phyloP scores from a whole-genome alignment of 2,113 vertebrate species.

The Heteronetta atricapilla region DNA sequence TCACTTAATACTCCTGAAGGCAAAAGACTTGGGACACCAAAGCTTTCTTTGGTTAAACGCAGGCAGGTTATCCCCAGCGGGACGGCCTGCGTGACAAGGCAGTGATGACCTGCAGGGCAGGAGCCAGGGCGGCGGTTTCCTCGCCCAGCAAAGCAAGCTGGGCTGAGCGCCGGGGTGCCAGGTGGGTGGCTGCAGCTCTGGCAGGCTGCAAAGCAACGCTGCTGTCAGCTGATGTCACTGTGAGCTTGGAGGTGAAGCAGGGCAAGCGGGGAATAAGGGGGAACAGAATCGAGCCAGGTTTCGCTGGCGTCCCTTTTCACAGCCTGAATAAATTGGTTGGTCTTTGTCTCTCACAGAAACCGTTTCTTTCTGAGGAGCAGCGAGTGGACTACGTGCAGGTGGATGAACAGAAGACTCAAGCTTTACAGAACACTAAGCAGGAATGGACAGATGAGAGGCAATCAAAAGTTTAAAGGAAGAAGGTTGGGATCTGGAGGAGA shows the following conservation, averaged over 20 bases:
- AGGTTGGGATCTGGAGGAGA: background rate
- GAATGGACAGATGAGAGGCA: constrained; percentile 95
- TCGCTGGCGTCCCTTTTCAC: background rate
- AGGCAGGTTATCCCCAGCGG: background rate
- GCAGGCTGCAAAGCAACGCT: constrained; percentile 27
- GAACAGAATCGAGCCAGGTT: background rate
- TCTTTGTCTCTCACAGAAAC: constrained; percentile 80
- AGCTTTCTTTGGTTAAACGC: background rate
- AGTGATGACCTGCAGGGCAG: background rate
- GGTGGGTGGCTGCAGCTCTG: constrained; percentile 30
- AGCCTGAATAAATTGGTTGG: background rate
- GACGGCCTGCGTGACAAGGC: background rate
- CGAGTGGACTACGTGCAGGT: constrained; percentile 96
- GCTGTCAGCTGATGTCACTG: constrained; percentile 50
- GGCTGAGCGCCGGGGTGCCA: constrained; percentile 21
- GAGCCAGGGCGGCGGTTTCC: background rate
- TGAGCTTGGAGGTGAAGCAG: constrained; percentile 31
- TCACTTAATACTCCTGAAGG: background rate
- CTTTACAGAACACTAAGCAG: constrained; percentile 93
- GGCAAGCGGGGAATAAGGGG: background rate
- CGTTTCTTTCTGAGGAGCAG: constrained; percentile 88
- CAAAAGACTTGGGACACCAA: background rate
- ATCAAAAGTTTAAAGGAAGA: constrained; percentile 84
- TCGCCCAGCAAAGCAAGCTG: background rate
- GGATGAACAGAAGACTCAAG: constrained; percentile 97